Evolutionary conservation across 64 coral and sea anemone species (phyloP).

Genomic region (Pocillopora damicornis): DNA sequence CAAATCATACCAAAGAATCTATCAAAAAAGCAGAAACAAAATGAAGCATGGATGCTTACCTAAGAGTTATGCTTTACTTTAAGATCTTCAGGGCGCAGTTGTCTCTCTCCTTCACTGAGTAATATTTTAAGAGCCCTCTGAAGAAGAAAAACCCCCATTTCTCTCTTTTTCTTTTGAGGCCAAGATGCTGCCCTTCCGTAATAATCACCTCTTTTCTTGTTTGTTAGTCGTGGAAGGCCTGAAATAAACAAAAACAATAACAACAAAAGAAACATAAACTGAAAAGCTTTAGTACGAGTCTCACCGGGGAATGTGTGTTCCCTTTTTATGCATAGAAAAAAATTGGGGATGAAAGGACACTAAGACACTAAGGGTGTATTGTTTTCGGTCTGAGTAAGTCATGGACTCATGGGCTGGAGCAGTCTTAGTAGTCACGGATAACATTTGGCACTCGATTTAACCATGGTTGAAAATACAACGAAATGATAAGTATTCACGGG

Average conservation of each 20-base stretch:
- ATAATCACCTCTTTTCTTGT: constrained; percentile 77
- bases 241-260: neutral
- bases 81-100: constrained; percentile 66
- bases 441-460: too few species aligned
- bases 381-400: too few species aligned
- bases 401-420: too few species aligned
- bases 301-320: neutral
- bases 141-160: constrained; percentile 77
- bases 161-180: constrained; percentile 56
- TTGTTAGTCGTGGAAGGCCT: constrained; percentile 82
- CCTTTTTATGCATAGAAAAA: too few species aligned
- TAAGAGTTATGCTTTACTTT: constrained; percentile 11
- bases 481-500: too few species aligned
- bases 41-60: neutral
- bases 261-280: neutral
- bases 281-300: neutral
- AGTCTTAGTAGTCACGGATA: too few species aligned
- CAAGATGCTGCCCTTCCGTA: constrained; percentile 58
- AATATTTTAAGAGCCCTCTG: constrained; percentile 79
- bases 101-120: constrained; percentile 82
- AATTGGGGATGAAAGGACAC: too few species aligned
- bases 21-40: neutral
- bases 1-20: neutral
- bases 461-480: too few species aligned
- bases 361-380: too few species aligned